Evolutionary conservation across 92 coral and sea anemone genomes (phyloP).

Genomic region (Pocillopora grandis): DNA sequence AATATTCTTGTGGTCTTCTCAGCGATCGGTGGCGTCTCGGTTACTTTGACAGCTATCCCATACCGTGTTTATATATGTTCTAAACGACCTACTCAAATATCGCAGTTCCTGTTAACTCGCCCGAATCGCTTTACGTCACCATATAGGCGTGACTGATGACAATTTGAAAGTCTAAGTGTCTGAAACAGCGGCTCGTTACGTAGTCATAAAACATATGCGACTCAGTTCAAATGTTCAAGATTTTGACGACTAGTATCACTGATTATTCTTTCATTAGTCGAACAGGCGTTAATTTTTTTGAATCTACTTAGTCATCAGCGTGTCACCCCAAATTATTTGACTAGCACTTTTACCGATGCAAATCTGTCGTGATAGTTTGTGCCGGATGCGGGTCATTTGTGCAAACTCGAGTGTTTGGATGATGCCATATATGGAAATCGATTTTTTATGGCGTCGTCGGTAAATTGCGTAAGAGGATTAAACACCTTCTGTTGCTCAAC

Average conservation of each 20-base stretch:
- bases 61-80: background rate
- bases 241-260: background rate
- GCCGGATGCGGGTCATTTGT: background rate
- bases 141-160: background rate
- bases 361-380: background rate
- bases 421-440: constrained; percentile 34
- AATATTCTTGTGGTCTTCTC: background rate
- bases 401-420: background rate
- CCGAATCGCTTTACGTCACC: constrained; percentile 20
- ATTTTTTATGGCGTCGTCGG: constrained; percentile 10
- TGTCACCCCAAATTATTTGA: no score
- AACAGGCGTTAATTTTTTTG: background rate
- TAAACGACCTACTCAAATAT: background rate
- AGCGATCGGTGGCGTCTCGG: background rate
- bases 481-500: no score
- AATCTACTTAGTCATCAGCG: no score
- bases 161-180: background rate
- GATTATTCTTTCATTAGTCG: background rate
- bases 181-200: no score
- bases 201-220: background rate
- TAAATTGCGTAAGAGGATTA: background rate
- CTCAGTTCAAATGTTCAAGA: background rate
- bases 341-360: background rate
- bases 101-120: background rate
- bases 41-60: background rate